A percentile compares a stretch with the other conserved stretches of the same genome.
phyloP scores from a whole-genome alignment of 2,113 vertebrate genomes.

The Nettapus auritus region DNA sequence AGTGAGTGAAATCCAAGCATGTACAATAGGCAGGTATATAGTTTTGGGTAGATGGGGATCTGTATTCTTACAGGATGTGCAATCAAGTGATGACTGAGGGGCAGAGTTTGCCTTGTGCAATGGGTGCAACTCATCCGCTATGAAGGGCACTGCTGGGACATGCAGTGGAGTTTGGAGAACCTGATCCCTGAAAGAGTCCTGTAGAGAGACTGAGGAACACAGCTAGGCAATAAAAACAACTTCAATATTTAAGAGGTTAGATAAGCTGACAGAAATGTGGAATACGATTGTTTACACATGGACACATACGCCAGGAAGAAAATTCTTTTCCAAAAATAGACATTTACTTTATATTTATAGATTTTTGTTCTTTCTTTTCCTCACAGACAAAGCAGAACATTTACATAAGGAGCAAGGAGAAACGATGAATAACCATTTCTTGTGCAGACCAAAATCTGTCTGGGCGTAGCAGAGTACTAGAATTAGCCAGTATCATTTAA shows the following conservation, averaged over 20 bases:
- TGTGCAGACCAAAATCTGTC: constrained; percentile 51
- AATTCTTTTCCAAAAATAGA: constrained; percentile 64
- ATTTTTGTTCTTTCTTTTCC: not conserved
- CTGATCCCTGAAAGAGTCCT: not conserved
- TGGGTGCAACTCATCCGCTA: rapidly evolving
- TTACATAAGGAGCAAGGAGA: constrained; percentile 56
- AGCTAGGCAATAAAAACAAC: not conserved
- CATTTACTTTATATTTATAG: constrained; percentile 58
- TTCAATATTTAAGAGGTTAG: constrained; percentile 46
- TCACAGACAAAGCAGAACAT: constrained; percentile 36
- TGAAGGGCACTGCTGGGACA: rapidly evolving
- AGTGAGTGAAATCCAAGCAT: not conserved
- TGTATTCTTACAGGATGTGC: not conserved
- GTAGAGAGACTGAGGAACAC: not conserved
- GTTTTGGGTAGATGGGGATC: not conserved
- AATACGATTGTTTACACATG: constrained; percentile 39
- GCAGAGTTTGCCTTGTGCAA: not conserved
- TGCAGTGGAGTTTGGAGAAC: not conserved
- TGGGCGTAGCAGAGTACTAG: constrained; percentile 36
- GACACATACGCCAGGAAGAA: constrained; percentile 35
- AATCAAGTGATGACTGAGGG: not conserved
- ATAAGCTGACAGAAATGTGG: constrained; percentile 57
- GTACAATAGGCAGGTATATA: not conserved
- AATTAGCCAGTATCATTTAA: constrained; percentile 68
- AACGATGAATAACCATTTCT: constrained; percentile 57